Evolutionary conservation across 2,797 vertebrate species (phyloP), one percentile per base, ranked within the genome.

Genomic region (Scleropages formosus): DNA sequence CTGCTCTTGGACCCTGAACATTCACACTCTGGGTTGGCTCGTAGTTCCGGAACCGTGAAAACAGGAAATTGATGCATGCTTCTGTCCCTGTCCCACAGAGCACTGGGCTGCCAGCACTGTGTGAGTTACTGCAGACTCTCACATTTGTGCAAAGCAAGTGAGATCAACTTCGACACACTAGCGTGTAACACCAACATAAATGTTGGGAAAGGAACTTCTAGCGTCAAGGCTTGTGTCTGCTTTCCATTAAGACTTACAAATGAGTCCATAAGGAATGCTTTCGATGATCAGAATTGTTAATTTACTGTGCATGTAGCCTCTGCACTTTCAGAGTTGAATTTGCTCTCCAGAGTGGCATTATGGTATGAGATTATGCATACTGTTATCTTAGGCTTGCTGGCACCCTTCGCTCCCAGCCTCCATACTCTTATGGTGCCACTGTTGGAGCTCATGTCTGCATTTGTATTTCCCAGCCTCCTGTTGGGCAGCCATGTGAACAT

Each of bases 371-470:
- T 67, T 26, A 53, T 66, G 49, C 31, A 15, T 58, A 67, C 27
- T 31, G 51, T 59, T 3, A n/a, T 26, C 20, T 8, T 9, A 60
- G 16, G 22, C 39, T 47, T 73, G 53, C 59, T 18, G 13, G 76
- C 51, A 0, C 85, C 63, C 20, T 82, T 84, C 83, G 59, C 75
- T 83, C 67, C 24, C 20, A 6, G 47, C 58, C 83, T 79, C 65
- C 82, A 70, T 79, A 78, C 7, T 12, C 24, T 9, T 12, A 78
- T 72, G 70, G 73, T 18, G 4, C 31, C 31, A 27, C 18, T 13
- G 15, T n/a, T 47, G 65, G 46, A 9, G 10, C n/a, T 22, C 18
- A 39, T 46, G 20, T 13, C 44, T 15, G 39, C 39, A 39, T 49
- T 24, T 15, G 46, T 46, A 47, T 67, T 49, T 15, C 65, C 65